Conservation (phyloP, 2,888 invertebrate species). For the Oligia fasciuncula region DNA sequence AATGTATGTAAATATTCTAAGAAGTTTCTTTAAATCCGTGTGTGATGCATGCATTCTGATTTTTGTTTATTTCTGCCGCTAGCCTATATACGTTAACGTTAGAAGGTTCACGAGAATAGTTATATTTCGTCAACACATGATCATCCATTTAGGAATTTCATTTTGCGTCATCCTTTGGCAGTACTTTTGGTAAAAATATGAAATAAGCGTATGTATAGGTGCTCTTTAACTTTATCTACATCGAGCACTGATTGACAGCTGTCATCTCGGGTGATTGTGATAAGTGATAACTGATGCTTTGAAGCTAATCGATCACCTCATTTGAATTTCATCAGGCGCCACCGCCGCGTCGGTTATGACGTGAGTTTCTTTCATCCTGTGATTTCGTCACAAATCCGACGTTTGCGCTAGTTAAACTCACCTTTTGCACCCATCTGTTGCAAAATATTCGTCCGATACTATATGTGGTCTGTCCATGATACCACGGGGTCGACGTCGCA, state of each 20-base stretch:
- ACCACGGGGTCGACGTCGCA: constrained; percentile 46
- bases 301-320: constrained; percentile 19
- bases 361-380: constrained; percentile 24
- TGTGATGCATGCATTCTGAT: constrained; percentile 54
- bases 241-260: constrained; percentile 33
- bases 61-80: constrained; percentile 61
- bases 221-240: not conserved
- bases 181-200: constrained; percentile 13
- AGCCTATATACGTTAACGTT: constrained; percentile 57
- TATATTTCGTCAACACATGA: constrained; percentile 61
- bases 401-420: constrained; percentile 21
- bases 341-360: not conserved
- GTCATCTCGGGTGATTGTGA: constrained; percentile 28
- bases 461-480: constrained; percentile 40
- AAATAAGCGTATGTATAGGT: constrained; percentile 19
- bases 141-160: constrained; percentile 55
- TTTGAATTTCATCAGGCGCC: constrained; percentile 12
- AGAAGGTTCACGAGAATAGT: constrained; percentile 58
- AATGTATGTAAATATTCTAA: constrained; percentile 38
- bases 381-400: not conserved
- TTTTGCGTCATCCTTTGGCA: constrained; percentile 51
- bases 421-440: constrained; percentile 11
- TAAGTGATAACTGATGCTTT: constrained; percentile 41
- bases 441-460: constrained; percentile 35
- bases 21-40: constrained; percentile 50